Conservation (phyloP, 1,140 invertebrate genomes). For the Temnothorax longispinosus region DNA sequence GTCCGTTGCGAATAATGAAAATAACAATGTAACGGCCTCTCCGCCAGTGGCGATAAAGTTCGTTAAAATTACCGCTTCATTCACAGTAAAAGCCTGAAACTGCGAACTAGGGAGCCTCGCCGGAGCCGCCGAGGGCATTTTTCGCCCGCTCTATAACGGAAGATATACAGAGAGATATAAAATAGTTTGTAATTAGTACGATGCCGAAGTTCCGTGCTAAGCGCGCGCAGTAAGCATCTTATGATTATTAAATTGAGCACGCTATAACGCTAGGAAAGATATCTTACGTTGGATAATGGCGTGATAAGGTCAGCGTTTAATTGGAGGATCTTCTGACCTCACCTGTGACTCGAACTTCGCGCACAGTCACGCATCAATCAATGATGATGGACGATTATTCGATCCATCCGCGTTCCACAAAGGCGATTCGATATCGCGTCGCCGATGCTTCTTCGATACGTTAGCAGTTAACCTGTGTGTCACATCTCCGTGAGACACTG, state of each 20-base stretch:
- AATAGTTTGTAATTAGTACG: slow-evolving; percentile 44
- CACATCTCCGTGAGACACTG: slow-evolving; percentile 6
- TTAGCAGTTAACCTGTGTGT: slow-evolving; percentile 39
- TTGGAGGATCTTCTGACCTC: slow-evolving; percentile 49
- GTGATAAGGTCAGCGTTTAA: slow-evolving; percentile 53
- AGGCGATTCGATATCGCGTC: slow-evolving; percentile 44
- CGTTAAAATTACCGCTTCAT: slow-evolving; percentile 31
- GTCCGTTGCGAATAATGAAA: not conserved
- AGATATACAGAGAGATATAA: slow-evolving; percentile 41
- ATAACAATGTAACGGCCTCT: slow-evolving; percentile 29
- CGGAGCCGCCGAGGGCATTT: not conserved
- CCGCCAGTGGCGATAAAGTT: not conserved
- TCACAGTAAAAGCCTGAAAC: not conserved
- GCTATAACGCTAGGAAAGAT: slow-evolving; percentile 2
- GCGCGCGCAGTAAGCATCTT: slow-evolving; percentile 6
- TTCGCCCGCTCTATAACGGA: not conserved
- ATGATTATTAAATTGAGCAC: slow-evolving; percentile 40
- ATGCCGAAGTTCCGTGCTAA: slow-evolving; percentile 3
- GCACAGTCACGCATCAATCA: slow-evolving; percentile 54
- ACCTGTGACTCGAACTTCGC: slow-evolving; percentile 14
- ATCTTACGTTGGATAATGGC: not conserved
- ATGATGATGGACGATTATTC: slow-evolving; percentile 48
- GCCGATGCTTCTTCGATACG: slow-evolving; percentile 6
- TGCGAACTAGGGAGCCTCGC: slow-evolving; percentile 4
- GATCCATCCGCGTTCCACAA: slow-evolving; percentile 60